These are phyloP conservation scores for Calonectris borealis DNA, from an alignment of 2,113 vertebrate species.

Conservation along the genomic window DNA sequence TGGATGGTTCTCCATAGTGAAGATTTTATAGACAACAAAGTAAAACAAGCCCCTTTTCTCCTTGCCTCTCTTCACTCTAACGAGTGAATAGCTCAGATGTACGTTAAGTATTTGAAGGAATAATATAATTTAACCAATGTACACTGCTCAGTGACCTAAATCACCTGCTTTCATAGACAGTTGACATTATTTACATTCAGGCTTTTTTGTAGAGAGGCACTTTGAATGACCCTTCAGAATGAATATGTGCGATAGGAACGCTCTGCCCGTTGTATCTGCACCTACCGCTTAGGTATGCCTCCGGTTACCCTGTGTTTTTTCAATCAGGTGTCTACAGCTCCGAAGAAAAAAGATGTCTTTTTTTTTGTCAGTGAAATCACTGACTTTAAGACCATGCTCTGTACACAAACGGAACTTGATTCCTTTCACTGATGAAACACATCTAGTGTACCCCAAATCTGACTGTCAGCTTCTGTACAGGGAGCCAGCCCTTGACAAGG, in stretches of 20 bases:
- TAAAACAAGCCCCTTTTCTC: neutral
- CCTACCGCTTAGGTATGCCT: neutral
- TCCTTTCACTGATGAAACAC: conserved; percentile 14
- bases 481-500: conserved; percentile 39
- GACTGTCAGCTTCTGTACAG: neutral
- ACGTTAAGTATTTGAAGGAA: conserved; percentile 47
- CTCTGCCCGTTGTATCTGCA: neutral
- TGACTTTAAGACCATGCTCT: neutral
- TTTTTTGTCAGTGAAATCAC: conserved; percentile 9
- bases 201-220: conserved; percentile 6
- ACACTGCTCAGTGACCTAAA: conserved; percentile 42
- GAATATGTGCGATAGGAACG: neutral
- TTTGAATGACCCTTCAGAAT: conserved; percentile 28
- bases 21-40: conserved; percentile 16
- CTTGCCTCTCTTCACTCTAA: neutral
- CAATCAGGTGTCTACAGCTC: neutral
- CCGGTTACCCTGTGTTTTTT: neutral
- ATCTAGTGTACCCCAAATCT: neutral
- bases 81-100: neutral
- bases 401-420: neutral
- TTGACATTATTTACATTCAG: conserved; percentile 55
- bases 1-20: neutral
- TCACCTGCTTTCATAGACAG: conserved; percentile 3
- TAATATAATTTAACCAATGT: conserved; percentile 52
- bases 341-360: neutral